Conservation (phyloP, 2,113 vertebrate species). For the Callithrix jacchus region DNA sequence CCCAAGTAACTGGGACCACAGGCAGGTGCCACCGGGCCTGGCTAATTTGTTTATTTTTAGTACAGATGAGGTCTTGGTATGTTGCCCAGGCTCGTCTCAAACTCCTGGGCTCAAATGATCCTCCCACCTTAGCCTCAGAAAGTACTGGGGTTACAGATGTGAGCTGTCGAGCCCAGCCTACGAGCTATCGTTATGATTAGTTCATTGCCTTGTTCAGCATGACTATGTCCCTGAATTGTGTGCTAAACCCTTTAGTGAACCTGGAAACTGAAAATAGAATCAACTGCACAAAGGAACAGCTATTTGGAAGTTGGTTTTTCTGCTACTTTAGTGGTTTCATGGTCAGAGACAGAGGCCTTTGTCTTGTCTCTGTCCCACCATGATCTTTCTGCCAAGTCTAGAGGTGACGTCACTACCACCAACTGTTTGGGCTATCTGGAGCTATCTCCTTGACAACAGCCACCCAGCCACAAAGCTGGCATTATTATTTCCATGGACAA, state of each 20-base stretch:
- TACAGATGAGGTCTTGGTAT: too few relatives aligned
- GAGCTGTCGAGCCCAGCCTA: background rate
- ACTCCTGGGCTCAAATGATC: too few relatives aligned
- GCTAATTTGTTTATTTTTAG: too few relatives aligned
- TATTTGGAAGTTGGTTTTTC: conserved; percentile 58
- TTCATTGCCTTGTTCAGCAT: background rate
- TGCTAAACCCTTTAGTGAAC: conserved; percentile 6
- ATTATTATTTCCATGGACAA: conserved; percentile 61
- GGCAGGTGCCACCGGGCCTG: too few relatives aligned
- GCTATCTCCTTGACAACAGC: conserved; percentile 70
- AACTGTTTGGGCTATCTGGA: conserved; percentile 64
- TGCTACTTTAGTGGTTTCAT: background rate
- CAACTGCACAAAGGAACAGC: background rate
- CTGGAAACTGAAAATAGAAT: conserved; percentile 53
- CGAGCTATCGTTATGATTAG: background rate
- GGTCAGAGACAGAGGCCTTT: conserved; percentile 41
- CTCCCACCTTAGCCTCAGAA: too few relatives aligned
- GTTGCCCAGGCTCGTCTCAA: too few relatives aligned
- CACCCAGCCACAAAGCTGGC: conserved; percentile 62
- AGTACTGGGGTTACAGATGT: too few relatives aligned
- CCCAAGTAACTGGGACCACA: too few relatives aligned
- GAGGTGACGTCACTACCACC: conserved; percentile 57
- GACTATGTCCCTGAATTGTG: background rate
- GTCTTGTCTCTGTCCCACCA: conserved; percentile 40
- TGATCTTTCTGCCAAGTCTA: conserved; percentile 38